These are phyloP conservation scores for Tethea ocularis DNA, from an alignment of 2,888 invertebrate genomes.

Conservation along the genomic window DNA sequence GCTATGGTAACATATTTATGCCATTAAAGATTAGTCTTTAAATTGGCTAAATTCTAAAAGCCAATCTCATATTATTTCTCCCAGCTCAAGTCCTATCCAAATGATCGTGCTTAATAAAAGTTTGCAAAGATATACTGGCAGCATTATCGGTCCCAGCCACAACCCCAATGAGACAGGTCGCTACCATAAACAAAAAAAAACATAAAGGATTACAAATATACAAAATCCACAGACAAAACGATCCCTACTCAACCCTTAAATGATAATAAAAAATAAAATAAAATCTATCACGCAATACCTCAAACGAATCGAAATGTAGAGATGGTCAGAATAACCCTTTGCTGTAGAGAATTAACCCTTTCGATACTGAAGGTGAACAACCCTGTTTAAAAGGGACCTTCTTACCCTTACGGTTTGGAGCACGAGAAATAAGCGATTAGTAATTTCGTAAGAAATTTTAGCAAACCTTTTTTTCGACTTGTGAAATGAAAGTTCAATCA, in stretches of 20 bases:
- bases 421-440: conserved; percentile 40
- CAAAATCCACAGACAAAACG: conserved; percentile 44
- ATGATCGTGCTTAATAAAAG: too few species aligned
- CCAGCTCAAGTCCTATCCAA: too few species aligned
- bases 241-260: conserved; percentile 60
- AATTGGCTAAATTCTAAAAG: too few species aligned
- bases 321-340: conserved; percentile 69
- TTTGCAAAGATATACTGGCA: neutral
- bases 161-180: neutral
- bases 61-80: too few species aligned
- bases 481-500: too few species aligned
- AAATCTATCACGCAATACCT: conserved; percentile 63
- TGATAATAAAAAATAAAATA: conserved; percentile 60
- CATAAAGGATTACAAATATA: conserved; percentile 27
- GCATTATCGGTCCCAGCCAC: neutral
- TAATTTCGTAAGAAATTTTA: conserved; percentile 8
- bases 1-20: conserved; percentile 15
- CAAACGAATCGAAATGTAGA: conserved; percentile 49
- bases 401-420: conserved; percentile 33
- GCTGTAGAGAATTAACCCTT: conserved; percentile 77
- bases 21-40: too few species aligned
- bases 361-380: conserved; percentile 79
- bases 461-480: neutral
- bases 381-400: conserved; percentile 73
- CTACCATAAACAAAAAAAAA: conserved; percentile 8